Base-by-base conservation (phyloP, 2,113 vertebrate species). In the Corythaeola cristata region DNA sequence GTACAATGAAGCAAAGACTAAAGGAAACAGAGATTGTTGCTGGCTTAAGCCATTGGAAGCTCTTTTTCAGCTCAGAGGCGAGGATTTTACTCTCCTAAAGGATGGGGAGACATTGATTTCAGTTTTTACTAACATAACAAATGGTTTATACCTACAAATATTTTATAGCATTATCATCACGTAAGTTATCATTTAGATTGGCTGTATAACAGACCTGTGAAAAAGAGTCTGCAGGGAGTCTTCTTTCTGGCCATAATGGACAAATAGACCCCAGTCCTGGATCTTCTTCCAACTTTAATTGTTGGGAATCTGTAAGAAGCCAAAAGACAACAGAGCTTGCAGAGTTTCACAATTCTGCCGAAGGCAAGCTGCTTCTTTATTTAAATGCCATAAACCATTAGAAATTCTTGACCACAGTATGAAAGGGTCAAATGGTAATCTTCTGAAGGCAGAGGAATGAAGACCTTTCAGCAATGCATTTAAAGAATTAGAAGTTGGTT, bases 141-240 rank as follows among this genome's bases (percentile, higher is more conserved):
- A 27, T 49, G 44, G 47, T 75, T 74, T 95, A 14, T 78, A 93
- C 79, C 47, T 91, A 93, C 86, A 89, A 33, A 39, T 55, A 30
- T 69, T 87, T 89, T 88, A 84, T 82, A 96, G 66, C 32, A 17
- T 90, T 97, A 88, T 66, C 79, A 90, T 91, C 78, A 74, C 62
- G 44, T 58, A 68, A 68, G 41, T 72, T 77, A 75, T 75, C 20
- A 24, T 71, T 74, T 62, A 77, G 30, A 13, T 6, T 74, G 49
- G 17, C 37, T 59, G 27, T 44, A 45, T 53, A 69, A 21, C 23
- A 74, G 62, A 53, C 18, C n/a, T 72, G n/a, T 45, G 28, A 60
- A 58, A 60, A 83, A 23, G 3, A 85, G 23, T 35, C 58, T 72
- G 6, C 26, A 75, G 28, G 8, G 28, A 85, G 5, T n/a, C n/a